Base-by-base conservation (phyloP, 2,888 invertebrate species). In the Drosophila imparisetae region DNA sequence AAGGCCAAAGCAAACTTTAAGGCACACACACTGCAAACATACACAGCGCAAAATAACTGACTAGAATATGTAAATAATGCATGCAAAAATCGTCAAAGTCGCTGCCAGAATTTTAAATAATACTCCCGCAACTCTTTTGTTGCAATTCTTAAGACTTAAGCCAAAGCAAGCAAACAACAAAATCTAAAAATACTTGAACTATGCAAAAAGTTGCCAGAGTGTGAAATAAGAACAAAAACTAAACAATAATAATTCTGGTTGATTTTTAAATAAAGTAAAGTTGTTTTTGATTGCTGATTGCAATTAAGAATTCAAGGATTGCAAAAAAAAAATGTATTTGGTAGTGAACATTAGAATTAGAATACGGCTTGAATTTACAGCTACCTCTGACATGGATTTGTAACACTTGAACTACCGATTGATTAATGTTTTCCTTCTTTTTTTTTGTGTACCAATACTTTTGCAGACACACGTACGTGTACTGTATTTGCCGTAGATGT, bases 1-100 rank as follows among this genome's bases (percentile, higher is more conserved):
- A 55, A 71, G 66, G 65, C 63, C 66, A 71, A 72, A 67, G 63
- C 66, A 52, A 73, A 75, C 74, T 73, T 61, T 40, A 70, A 75
- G 65, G 60, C 58, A 50, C 45, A 68, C 66, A 65, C 18, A 61
- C n/a, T 52, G 8, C 38, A 55, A 38, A 27, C 13, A 38, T 38
- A 27, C 38, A 49, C 49, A 29, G 50, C 5, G n/a, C 38, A 7
- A 40, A 57, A 57, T 13, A 38, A 57, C 24, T 15, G 30, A 53
- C 24, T 24, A 34, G 32, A 53, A 53, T 53, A 34, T 21, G 15
- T 21, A 32, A 53, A 32, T 32, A 53, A 34, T 21, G 32, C 21
- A 10, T 32, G 50, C 50, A 50, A 49, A 49, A 49, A 49, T 45
- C 15, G 49, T 13, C 18, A 52, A 8, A 32, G 30, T 52, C 8